Base-by-base conservation (phyloP, 1,140 invertebrate genomes). In the Drosophila gunungcola region DNA sequence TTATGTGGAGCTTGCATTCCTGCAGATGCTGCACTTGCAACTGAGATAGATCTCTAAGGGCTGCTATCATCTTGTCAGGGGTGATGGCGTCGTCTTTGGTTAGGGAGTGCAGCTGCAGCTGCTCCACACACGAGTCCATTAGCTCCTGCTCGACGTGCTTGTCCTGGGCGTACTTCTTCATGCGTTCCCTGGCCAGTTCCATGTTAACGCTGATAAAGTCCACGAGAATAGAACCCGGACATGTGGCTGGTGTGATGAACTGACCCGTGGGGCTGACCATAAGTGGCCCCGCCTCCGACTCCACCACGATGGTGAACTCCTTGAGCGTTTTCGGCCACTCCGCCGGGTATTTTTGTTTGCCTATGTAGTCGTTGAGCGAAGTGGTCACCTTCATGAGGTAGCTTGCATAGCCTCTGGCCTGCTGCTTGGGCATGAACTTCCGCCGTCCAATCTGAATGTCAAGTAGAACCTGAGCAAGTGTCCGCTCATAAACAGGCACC, bases 221-320 rank as follows among this genome's bases (percentile, higher is more conserved):
- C 1, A 98, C 95, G 39, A 98, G 93, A 61, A 98, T 94, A 72
- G 95, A 95, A 1, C 96, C 96, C 9, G 97, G 97, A 92, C 97
- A 98, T 0, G 97, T 97, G 13, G 96, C 96, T 27, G 97, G 97
- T 0, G 97, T 97, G 46, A 98, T 97, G 78, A 98, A 97, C 93
- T 98, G 97, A 21, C 97, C 97, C 39, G 96, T 98, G 1, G 97
- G 97, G 6, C 97, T 97, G n/a, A 98, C 94, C 97, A 98, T 98
- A 42, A 98, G 89, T 0, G 97, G 97, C 3, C 97, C 97, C 13
- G 97, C 96, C 93, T 97, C 97, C 95, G 96, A 96, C 94, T 98
- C 97, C 16, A 98, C 96, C n/a, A 98, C 97, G 46, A 98, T 95
- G 93, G 98, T 96, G 92, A 95, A 96, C 81, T 96, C 93, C 1